Percentiles rank a stretch among this genome's conserved stretches.
Evolutionary conservation across 2,113 vertebrate species (phyloP).

Genomic region (Chunga burmeisteri): DNA sequence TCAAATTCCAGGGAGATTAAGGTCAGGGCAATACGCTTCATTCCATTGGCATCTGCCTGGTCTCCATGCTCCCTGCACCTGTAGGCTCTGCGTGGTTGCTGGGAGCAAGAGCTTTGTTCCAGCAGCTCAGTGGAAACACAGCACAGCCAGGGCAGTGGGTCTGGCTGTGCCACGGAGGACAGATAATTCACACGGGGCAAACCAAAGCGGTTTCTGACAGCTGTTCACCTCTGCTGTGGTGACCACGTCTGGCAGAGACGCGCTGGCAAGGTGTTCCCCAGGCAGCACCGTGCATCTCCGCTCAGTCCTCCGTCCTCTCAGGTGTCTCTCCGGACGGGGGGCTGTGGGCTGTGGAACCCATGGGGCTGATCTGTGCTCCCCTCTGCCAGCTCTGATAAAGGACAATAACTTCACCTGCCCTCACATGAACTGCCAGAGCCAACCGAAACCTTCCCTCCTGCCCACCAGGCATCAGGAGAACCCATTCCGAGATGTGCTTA

Average conservation of each 20-base stretch:
- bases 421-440: not conserved
- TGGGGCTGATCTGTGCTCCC: not conserved
- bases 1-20: constrained; percentile 48
- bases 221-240: not conserved
- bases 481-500: not conserved
- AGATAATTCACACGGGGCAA: not conserved
- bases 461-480: not conserved
- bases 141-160: not conserved
- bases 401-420: not conserved
- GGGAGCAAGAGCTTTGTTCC: not conserved
- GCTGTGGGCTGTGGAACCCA: not conserved
- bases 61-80: not conserved
- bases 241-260: not conserved
- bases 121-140: not conserved
- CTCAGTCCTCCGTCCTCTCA: fast-evolving
- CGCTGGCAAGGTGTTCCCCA: not conserved
- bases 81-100: not conserved
- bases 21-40: not conserved
- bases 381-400: not conserved
- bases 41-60: not conserved
- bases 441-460: not conserved
- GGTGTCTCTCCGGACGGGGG: not conserved
- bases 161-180: not conserved
- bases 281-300: not conserved
- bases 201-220: not conserved